A percentile compares a stretch with the other conserved stretches of the same genome.
These are phyloP conservation scores for Philaenus spumarius DNA, from an alignment of 1,140 invertebrate genomes.

Conservation along the genomic window DNA sequence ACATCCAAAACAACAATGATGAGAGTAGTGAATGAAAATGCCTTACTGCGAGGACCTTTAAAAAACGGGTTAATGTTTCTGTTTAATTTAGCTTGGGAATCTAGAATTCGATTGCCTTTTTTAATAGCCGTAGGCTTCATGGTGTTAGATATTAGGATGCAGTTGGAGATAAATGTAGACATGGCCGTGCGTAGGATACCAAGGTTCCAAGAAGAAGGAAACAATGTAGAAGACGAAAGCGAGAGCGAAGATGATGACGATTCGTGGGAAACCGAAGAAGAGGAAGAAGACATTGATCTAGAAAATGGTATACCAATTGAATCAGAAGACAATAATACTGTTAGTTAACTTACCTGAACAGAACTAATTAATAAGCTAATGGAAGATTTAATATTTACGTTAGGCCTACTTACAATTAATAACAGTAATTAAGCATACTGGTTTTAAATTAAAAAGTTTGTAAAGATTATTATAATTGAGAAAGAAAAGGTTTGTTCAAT, in stretches of 20 bases:
- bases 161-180: conserved; percentile 46
- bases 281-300: background rate
- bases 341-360: no score
- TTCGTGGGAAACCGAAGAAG: background rate
- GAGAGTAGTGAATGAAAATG: background rate
- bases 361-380: no score
- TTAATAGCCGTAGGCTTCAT: conserved; percentile 48
- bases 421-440: no score
- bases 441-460: no score
- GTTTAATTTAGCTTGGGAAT: conserved; percentile 51
- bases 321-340: no score
- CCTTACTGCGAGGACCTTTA: background rate
- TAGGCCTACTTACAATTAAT: no score
- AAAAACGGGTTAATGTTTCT: conserved; percentile 41
- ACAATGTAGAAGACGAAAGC: conserved; percentile 7
- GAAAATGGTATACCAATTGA: background rate
- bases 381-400: no score
- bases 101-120: conserved; percentile 47
- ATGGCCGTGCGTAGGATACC: conserved; percentile 17
- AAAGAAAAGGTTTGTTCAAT: no score
- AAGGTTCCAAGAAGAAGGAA: background rate
- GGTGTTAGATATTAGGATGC: conserved; percentile 48
- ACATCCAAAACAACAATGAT: no score
- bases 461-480: no score
- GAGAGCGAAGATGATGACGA: conserved; percentile 14